Evolutionary conservation across 2,888 invertebrate species (phyloP), one percentile per base, ranked within the genome.

Genomic region (Limnephilus auricula): DNA sequence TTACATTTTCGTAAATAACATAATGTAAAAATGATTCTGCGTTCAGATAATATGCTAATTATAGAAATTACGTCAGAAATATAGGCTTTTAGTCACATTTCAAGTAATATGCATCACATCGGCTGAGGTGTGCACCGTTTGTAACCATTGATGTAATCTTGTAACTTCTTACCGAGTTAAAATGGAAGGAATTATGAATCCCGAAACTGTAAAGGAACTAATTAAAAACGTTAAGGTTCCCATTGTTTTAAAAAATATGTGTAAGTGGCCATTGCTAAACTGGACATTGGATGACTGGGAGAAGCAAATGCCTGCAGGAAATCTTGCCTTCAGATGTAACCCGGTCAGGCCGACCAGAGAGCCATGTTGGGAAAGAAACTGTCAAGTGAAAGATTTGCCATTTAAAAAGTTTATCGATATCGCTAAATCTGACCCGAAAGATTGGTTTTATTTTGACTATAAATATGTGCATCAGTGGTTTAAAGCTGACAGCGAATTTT

Each of bases 371-470:
- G 99, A 99, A 94, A 96, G 97, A 91, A 96, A 96, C 87, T 97
- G 98, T 93, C 94, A 94, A n/a, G 95, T 95, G 79, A 95, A 96
- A 90, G 94, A 95, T 65, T 96, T 97, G 94, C 97, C 96, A 2
- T 96, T 98, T 93, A 94, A 95, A 91, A 96, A 97, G 90, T 98
- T 99, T 94, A 93, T 97, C 1, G 94, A 95, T 13, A 93, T 91
- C 87, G 93, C 94, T 4, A 79, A 90, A n/a, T 84, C 86, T 25
- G 94, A 94, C 37, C 94, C 94, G 89, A 94, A 96, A 4, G 95
- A 96, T 93, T 98, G 98, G 97, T 96, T 97, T 95, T 98, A 98
- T 95, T 98, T 98, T 95, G 98, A 98, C 95, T 98, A 98, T 94
- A 98, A 98, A 95, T 97, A 98, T 94, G 96, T 98, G 94, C 96